A percentile compares a stretch with the other conserved stretches of the same genome.
phyloP scores from a whole-genome alignment of 2,797 vertebrate species.

The Merluccius polli region DNA sequence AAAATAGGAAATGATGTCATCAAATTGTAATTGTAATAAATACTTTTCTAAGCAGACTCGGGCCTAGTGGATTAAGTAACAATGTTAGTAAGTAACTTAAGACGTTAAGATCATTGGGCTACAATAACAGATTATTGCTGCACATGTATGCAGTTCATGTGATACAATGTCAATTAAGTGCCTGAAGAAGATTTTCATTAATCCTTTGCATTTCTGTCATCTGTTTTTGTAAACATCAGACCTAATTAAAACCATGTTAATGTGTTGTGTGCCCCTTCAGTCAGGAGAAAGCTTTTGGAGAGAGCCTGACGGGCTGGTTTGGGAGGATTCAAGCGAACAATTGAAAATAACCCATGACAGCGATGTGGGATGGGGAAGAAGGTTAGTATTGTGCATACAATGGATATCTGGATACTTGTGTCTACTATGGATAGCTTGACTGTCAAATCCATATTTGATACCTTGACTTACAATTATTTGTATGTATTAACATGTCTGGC shows the following conservation, averaged over 20 bases:
- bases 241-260: constrained; percentile 11
- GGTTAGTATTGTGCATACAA: constrained; percentile 59
- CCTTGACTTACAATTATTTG: neutral
- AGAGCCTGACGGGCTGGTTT: constrained; percentile 69
- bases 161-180: neutral
- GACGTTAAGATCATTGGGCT: neutral
- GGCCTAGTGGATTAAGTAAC: neutral
- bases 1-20: neutral
- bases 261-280: constrained; percentile 52
- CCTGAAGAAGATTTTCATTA: neutral
- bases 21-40: neutral
- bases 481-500: neutral
- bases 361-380: constrained; percentile 88
- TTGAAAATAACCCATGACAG: constrained; percentile 66
- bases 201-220: neutral
- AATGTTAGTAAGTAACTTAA: too few species aligned
- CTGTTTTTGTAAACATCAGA: constrained; percentile 15
- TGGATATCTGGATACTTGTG: neutral
- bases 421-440: neutral
- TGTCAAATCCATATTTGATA: neutral
- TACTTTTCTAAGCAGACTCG: neutral
- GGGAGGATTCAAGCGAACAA: constrained; percentile 72
- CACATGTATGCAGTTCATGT: neutral
- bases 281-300: constrained; percentile 69
- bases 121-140: neutral